A percentile compares a stretch with the other conserved stretches of the same genome.
These are phyloP conservation scores for Monopis laevigella DNA, from an alignment of 2,888 invertebrate genomes.

Conservation along the genomic window DNA sequence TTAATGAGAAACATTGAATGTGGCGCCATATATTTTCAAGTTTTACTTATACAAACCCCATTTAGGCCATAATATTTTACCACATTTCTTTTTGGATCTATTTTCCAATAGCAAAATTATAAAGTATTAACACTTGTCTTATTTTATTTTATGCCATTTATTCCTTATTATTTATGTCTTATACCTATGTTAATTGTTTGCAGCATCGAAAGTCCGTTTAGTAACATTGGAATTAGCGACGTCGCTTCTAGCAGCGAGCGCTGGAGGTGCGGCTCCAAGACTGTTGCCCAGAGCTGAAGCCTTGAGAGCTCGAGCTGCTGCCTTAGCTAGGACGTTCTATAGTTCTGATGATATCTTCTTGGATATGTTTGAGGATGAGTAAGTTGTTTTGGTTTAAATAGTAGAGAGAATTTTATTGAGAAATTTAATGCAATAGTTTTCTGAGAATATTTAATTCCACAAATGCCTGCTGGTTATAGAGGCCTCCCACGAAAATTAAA, in stretches of 20 bases:
- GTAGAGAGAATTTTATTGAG: background rate
- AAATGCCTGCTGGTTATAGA: background rate
- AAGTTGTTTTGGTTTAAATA: constrained; percentile 28
- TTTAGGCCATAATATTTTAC: no score
- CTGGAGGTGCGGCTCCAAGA: constrained; percentile 67
- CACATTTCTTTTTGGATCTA: no score
- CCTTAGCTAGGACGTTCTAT: constrained; percentile 89
- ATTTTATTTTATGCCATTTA: no score
- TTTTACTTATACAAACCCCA: no score
- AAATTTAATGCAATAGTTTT: background rate
- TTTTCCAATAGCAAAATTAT: no score
- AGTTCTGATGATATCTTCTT: constrained; percentile 98
- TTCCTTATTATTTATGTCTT: no score
- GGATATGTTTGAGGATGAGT: constrained; percentile 98
- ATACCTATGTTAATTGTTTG: constrained; percentile 20
- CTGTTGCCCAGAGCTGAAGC: constrained; percentile 67
- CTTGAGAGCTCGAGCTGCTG: constrained; percentile 80
- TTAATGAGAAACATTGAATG: no score
- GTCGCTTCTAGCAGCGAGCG: constrained; percentile 73
- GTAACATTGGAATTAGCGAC: constrained; percentile 92
- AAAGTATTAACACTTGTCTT: no score
- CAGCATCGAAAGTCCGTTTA: constrained; percentile 87
- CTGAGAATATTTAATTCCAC: background rate
- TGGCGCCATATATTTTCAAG: no score
- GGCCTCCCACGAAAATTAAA: background rate